Evolutionary conservation across 2,113 vertebrate species (phyloP).

Genomic region (Spheniscus mendiculus): DNA sequence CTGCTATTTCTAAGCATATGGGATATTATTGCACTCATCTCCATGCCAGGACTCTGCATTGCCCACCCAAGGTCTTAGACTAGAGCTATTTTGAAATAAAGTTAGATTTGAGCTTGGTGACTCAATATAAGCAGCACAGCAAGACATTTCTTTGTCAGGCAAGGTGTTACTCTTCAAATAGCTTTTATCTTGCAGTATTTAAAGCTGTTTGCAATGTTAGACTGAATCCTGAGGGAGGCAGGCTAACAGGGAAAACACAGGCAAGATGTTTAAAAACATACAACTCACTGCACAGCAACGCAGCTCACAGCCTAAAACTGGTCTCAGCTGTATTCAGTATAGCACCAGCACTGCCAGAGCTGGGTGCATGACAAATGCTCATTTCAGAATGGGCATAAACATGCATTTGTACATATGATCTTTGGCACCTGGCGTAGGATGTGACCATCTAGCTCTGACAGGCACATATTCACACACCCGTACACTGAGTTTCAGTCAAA

Average conservation of each 20-base stretch:
- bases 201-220: not conserved
- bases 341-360: not conserved
- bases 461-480: rapidly evolving
- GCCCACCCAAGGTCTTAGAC: not conserved
- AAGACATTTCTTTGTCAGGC: not conserved
- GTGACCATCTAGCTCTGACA: not conserved
- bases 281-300: not conserved
- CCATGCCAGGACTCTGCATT: not conserved
- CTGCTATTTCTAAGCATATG: not conserved
- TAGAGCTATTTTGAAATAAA: not conserved
- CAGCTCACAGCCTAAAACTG: not conserved
- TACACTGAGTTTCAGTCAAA: not conserved
- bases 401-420: not conserved
- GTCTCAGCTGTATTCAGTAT: not conserved
- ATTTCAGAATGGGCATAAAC: not conserved
- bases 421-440: not conserved
- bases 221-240: not conserved
- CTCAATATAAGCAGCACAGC: not conserved
- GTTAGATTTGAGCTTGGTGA: not conserved
- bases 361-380: not conserved
- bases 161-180: not conserved
- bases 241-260: not conserved
- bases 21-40: not conserved
- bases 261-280: not conserved
- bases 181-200: not conserved